These are phyloP conservation scores for Ciona savignyi DNA, from an alignment of 23 tunicate genomes.

Conservation along the genomic window DNA sequence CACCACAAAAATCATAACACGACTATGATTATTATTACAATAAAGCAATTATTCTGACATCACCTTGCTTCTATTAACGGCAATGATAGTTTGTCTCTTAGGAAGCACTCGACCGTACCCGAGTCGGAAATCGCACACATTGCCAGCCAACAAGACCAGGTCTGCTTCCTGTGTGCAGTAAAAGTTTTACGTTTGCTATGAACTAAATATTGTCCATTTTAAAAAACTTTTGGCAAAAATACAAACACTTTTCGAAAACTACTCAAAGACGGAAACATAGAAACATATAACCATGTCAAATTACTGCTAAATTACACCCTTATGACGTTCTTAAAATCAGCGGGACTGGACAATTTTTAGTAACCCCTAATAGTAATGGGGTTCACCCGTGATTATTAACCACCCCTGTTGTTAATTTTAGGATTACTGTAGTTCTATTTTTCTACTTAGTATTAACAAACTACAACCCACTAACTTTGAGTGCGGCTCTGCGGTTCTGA, in stretches of 20 bases:
- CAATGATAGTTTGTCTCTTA: conserved; percentile 66
- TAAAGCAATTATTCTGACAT: background rate
- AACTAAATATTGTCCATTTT: too few relatives aligned
- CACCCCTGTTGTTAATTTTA: too few relatives aligned
- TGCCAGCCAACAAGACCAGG: conserved; percentile 79
- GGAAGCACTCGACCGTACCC: conserved; percentile 92
- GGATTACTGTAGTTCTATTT: too few relatives aligned
- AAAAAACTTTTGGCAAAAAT: too few relatives aligned
- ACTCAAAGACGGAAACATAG: background rate
- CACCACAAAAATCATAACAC: background rate
- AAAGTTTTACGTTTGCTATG: too few relatives aligned
- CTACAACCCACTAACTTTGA: conserved; percentile 75
- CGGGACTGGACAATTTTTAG: too few relatives aligned
- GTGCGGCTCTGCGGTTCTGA: conserved; percentile 82
- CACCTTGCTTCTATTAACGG: conserved; percentile 90
- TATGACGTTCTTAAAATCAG: too few relatives aligned
- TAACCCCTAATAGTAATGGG: too few relatives aligned
- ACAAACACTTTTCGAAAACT: background rate
- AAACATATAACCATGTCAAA: too few relatives aligned
- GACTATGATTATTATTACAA: background rate
- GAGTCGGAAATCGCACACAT: conserved; percentile 87
- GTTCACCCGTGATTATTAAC: too few relatives aligned
- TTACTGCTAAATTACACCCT: too few relatives aligned
- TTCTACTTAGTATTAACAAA: too few relatives aligned
- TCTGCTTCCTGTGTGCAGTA: conserved; percentile 76